A percentile compares a stretch with the other conserved stretches of the same genome.
Evolutionary conservation across 1,140 invertebrate species (phyloP).

Genomic region (Saccostrea echinata): DNA sequence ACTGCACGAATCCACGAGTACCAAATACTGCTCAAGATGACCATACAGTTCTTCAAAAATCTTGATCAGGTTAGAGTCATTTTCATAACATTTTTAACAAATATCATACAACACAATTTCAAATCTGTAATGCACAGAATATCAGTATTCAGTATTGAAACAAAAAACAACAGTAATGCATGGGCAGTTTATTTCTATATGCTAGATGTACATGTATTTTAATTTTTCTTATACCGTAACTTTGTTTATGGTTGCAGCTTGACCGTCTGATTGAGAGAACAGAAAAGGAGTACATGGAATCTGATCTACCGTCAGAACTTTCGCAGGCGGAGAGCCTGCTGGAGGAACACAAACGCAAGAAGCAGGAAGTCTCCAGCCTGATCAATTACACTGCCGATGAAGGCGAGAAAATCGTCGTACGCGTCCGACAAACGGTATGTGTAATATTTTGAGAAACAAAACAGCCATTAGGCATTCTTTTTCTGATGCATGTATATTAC

Average conservation of each 20-base stretch:
- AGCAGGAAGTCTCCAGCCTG: conserved; percentile 83
- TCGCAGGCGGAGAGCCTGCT: conserved; percentile 81
- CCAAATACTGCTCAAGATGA: conserved; percentile 86
- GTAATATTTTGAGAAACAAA: background rate
- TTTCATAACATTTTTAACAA: no score
- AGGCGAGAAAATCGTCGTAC: conserved; percentile 84
- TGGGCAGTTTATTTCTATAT: background rate
- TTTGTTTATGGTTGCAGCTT: conserved; percentile 74
- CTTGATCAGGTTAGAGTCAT: conserved; percentile 84
- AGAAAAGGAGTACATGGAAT: conserved; percentile 79
- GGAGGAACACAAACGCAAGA: conserved; percentile 83
- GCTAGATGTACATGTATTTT: no score
- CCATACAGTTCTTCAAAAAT: conserved; percentile 86
- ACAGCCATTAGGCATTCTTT: background rate
- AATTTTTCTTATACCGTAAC: background rate
- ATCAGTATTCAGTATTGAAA: background rate
- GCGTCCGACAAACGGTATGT: conserved; percentile 84
- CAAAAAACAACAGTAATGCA: background rate
- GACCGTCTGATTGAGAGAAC: conserved; percentile 81
- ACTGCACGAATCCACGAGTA: conserved; percentile 87
- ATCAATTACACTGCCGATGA: conserved; percentile 84
- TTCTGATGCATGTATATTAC: background rate
- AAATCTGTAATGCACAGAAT: background rate
- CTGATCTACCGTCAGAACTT: conserved; percentile 80
- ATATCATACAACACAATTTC: background rate